Evolutionary conservation across 2,888 invertebrate genomes (phyloP).

Genomic region (Caradrina kadenii): DNA sequence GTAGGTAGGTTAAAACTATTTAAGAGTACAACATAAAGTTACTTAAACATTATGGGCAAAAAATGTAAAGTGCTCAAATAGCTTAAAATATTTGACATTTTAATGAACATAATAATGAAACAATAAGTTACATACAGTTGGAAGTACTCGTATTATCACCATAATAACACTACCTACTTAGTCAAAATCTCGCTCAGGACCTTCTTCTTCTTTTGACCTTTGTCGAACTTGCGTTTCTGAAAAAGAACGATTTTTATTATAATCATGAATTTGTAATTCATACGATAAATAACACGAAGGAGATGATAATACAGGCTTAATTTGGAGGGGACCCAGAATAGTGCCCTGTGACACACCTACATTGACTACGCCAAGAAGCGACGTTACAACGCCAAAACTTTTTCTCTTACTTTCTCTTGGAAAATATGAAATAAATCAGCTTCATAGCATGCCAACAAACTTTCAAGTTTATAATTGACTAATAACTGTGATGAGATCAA

Average conservation of each 20-base stretch:
- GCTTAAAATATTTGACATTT: constrained; percentile 48
- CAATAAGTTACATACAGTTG: constrained; percentile 65
- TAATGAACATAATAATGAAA: constrained; percentile 55
- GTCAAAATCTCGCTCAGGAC: constrained; percentile 89
- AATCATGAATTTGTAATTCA: background rate
- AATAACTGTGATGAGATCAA: background rate
- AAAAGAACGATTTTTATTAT: constrained; percentile 55
- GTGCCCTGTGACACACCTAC: constrained; percentile 15
- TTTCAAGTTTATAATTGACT: background rate
- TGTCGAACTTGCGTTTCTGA: constrained; percentile 88
- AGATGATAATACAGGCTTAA: background rate
- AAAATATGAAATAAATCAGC: too few species aligned
- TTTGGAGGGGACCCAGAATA: constrained; percentile 4
- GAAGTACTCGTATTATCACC: constrained; percentile 28
- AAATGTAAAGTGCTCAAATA: constrained; percentile 7
- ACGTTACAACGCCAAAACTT: background rate
- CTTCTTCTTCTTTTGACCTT: constrained; percentile 89
- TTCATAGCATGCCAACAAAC: background rate
- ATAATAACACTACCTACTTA: constrained; percentile 69
- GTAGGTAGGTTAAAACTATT: background rate
- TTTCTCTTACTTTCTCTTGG: background rate
- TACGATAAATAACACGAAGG: background rate
- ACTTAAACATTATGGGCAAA: background rate
- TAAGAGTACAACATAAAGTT: too few species aligned
- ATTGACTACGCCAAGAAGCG: background rate